Evolutionary conservation across 2,797 vertebrate species (phyloP), one percentile per base, ranked within the genome.

Genomic region (Sebastes cheni): DNA sequence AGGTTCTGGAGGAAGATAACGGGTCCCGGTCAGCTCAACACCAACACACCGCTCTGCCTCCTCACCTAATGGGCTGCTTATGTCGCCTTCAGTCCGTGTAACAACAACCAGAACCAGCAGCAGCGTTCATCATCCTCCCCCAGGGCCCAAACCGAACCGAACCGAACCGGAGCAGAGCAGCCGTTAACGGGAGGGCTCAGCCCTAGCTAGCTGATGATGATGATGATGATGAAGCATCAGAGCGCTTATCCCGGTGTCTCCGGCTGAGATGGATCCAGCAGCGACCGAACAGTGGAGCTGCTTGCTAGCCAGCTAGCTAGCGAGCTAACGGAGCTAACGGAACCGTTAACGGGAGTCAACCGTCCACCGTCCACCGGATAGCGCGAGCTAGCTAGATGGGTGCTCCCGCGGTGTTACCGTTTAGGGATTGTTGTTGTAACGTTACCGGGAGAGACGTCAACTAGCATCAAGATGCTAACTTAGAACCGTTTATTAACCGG

Each of bases 261-360:
- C 16, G 88, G 84, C 84, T 93, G 93, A 95, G 93, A 95, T 93
- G 92, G 90, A 92, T 79, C 89, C 93, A 83, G 85, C 82, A 84
- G 86, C 87, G 82, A 73, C 87, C 77, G 72, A 89, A 55, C 58
- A 32, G 32, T 32, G 92, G 91, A 91, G 87, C 77, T 74, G 89
- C 92, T 86, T 75, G 92, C 91, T 90, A 84, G 90, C 79, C 67
- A 88, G 92, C 86, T 88, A 88, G 92, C 86, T 89, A 88, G 86
- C 91, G 75, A 89, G 88, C 86, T 86, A 84, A 86, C 84, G 56
- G 30, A 32, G 30, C 30, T 32, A 32, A 32, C 32, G 32, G 32
- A 32, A 32, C 32, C 32, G 32, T 32, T 32, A 10, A 32, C 32
- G 32, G 32, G 32, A 32, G 32, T 32, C 9, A 0, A 10, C 32